Base-by-base conservation (phyloP, 2,888 invertebrate genomes). In the Ornithoptera priamus region DNA sequence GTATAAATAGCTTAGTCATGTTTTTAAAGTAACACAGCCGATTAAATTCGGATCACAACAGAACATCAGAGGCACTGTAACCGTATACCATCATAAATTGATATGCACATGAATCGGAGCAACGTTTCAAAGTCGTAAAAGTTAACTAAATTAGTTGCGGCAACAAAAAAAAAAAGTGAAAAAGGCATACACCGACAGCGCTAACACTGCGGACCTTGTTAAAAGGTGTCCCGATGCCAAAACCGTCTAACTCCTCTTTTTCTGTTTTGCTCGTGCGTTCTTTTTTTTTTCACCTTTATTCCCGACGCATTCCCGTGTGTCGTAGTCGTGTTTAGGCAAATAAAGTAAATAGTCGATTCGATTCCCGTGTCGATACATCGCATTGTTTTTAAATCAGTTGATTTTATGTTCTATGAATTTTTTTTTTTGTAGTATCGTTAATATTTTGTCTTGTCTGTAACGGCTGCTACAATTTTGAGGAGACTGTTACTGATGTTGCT, bases 221-320 rank as follows among this genome's bases (percentile, higher is more conserved):
- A 79, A 72, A 75, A 76, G 77, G 76, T 78, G 78, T 77, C 73
- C 73, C 73, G 72, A 71, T 74, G 75, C 74, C 73, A 76, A 76
- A 76, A 73, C 72, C 62, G 71, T 65, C 58, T 71, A 74, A 76
- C 67, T 73, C 65, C 67, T 72, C 74, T 76, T 77, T 77, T 76
- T 68, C 15, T 30, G 63, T 67, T 74, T 73, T 71, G 62, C 53
- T 69, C 58, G 15, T 69, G 63, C 68, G 58, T 65, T 62, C 62
- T 70, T 70, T 67, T 42, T 56, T 46, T 15, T 30, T 70, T 70
- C 63, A 67, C 67, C 67, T 75, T 75, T 75, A 75, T 75, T 73
- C 74, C 75, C 75, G 73, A 73, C 75, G 73, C 75, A 76, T 75
- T 78, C 78, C 75, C 73, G 67, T 63, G 66, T 75, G 73, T 75